Conservation (phyloP, 1,140 invertebrate genomes). For the Arion vulgaris region DNA sequence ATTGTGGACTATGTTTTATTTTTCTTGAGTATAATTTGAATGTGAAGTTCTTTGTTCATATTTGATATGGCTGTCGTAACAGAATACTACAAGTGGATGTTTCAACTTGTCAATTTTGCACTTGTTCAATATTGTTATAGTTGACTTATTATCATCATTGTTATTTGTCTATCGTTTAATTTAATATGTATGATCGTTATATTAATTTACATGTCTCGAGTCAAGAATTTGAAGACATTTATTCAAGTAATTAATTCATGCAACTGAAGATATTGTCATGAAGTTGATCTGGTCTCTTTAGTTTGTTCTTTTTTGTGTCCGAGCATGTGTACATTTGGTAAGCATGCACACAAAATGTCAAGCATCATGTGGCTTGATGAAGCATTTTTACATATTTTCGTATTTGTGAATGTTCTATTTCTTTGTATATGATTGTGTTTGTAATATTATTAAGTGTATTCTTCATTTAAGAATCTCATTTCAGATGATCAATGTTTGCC, state of each 20-base stretch:
- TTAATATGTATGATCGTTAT: not conserved
- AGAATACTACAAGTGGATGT: not conserved
- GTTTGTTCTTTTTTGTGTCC: not conserved
- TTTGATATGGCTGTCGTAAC: not conserved
- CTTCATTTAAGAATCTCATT: not conserved
- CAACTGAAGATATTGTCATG: slow-evolving; percentile 5
- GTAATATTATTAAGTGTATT: not conserved
- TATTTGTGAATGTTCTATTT: not conserved
- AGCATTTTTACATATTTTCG: not conserved
- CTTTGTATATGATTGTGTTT: not conserved
- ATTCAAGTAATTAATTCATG: not conserved
- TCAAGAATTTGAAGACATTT: not conserved
- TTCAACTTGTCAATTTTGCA: not conserved
- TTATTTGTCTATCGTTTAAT: not conserved
- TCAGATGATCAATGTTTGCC: not conserved
- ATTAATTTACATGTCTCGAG: not conserved
- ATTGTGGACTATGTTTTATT: not conserved
- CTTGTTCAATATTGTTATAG: not conserved
- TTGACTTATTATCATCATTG: not conserved
- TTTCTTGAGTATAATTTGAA: not conserved
- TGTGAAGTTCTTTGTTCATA: not conserved
- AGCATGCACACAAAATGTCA: not conserved
- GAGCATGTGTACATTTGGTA: too few species aligned
- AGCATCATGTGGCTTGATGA: not conserved
- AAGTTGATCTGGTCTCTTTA: not conserved